Conservation (phyloP, 2,113 vertebrate species). For the Sterrhoptilus dennistouni region DNA sequence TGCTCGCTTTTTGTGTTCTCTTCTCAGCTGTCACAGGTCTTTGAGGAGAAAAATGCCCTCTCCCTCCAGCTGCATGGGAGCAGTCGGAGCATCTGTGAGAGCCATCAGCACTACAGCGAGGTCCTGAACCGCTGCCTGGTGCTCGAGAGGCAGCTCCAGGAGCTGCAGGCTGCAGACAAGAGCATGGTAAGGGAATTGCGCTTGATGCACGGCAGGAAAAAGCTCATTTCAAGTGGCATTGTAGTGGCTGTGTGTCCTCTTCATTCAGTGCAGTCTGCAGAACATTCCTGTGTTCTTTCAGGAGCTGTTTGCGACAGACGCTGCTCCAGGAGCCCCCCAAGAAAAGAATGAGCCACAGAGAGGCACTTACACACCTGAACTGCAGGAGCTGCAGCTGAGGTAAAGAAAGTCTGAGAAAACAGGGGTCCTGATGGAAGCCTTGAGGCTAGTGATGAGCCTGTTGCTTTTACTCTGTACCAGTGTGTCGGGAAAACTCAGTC, state of each 20-base stretch:
- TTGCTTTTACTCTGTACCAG: not conserved
- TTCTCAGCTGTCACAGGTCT: constrained; percentile 79
- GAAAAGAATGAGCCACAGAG: constrained; percentile 72
- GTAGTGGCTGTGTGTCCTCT: not conserved
- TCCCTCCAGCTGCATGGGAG: constrained; percentile 71
- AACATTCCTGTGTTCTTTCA: constrained; percentile 30
- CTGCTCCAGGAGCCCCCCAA: constrained; percentile 88
- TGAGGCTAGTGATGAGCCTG: not conserved
- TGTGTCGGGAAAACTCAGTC: not conserved
- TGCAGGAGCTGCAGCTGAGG: constrained; percentile 84
- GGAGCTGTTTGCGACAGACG: constrained; percentile 75
- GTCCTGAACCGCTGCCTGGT: constrained; percentile 65
- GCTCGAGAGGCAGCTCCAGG: constrained; percentile 74
- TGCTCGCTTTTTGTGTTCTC: not conserved
- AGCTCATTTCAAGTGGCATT: not conserved
- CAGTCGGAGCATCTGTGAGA: constrained; percentile 63
- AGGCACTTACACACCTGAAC: constrained; percentile 72
- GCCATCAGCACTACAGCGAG: constrained; percentile 67
- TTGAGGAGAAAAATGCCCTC: constrained; percentile 79
- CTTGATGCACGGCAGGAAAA: not conserved
- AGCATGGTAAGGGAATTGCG: not conserved
- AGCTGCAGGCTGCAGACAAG: constrained; percentile 64
- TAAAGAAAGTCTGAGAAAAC: constrained; percentile 44
- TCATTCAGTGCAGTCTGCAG: not conserved
- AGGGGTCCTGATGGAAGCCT: not conserved